Evolutionary conservation across 2,888 invertebrate genomes (phyloP).

Genomic region (Polia nebulosa): DNA sequence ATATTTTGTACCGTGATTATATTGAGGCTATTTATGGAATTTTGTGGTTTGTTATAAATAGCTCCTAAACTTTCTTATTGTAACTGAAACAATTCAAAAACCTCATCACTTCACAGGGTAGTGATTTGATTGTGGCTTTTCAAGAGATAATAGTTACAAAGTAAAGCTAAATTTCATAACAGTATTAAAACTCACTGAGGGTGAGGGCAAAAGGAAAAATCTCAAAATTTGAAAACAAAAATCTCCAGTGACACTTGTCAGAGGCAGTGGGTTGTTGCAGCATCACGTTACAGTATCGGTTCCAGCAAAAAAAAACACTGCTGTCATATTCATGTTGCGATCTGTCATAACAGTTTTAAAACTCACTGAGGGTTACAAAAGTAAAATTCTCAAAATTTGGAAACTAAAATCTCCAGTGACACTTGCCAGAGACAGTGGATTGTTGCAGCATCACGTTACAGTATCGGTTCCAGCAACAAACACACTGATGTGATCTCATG

Average conservation of each 20-base stretch:
- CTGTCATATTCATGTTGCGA: conserved; percentile 57
- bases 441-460: conserved; percentile 24
- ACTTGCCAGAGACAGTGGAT: conserved; percentile 19
- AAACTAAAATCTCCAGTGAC: conserved; percentile 38
- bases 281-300: conserved; percentile 37
- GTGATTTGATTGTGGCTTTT: too few relatives aligned
- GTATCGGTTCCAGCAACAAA: conserved; percentile 44
- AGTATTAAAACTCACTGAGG: neutral
- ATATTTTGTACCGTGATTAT: neutral
- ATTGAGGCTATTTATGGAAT: neutral
- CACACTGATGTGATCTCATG: conserved; percentile 55
- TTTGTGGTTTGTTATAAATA: neutral
- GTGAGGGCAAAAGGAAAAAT: conserved; percentile 1
- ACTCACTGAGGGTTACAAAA: neutral
- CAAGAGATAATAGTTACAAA: too few relatives aligned
- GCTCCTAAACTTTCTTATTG: neutral
- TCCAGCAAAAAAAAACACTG: conserved; percentile 25
- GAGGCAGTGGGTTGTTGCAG: conserved; percentile 17
- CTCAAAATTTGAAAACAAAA: conserved; percentile 32
- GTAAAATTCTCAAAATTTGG: conserved; percentile 22
- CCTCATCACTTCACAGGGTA: too few relatives aligned
- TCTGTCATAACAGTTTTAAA: neutral
- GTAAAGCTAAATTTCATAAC: neutral
- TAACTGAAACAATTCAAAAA: neutral
- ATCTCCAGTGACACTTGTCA: conserved; percentile 40